A percentile compares a stretch with the other conserved stretches of the same genome.
These are phyloP conservation scores for Mus pahari DNA, from an alignment of 2,113 vertebrate species.

Conservation along the genomic window DNA sequence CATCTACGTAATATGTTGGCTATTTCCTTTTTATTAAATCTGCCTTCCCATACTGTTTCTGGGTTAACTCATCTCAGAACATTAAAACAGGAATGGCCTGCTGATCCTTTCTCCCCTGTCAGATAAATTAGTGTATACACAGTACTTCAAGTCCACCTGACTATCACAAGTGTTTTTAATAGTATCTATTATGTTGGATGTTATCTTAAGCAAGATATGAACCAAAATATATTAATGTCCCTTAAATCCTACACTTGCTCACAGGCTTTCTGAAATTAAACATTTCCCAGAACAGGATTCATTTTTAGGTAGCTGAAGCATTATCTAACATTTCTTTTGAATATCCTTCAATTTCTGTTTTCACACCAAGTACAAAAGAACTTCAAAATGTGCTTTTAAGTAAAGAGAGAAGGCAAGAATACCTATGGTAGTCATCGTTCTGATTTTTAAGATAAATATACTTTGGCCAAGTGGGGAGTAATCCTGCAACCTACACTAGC, in stretches of 20 bases:
- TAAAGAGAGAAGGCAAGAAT: constrained; percentile 8
- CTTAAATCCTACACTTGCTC: not conserved
- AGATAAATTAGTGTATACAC: not conserved
- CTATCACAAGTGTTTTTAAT: not conserved
- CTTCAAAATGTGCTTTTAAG: constrained; percentile 7
- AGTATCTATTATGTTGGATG: not conserved
- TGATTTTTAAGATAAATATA: constrained; percentile 51
- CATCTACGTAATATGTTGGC: not conserved
- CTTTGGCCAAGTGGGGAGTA: not conserved
- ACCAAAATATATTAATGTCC: not conserved
- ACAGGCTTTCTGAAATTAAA: constrained; percentile 27
- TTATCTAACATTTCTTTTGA: constrained; percentile 1
- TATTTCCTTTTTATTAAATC: constrained; percentile 39
- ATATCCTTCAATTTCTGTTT: constrained; percentile 11
- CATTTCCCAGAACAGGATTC: not conserved
- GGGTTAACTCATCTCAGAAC: constrained; percentile 44
- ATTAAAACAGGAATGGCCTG: constrained; percentile 5
- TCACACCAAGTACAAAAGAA: not conserved
- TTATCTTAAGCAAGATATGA: not conserved
- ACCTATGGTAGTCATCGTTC: not conserved
- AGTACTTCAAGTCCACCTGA: not conserved
- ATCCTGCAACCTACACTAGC: not conserved
- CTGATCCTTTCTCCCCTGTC: not conserved
- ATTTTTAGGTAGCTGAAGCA: not conserved
- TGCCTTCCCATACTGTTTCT: constrained; percentile 53